Percentiles rank a stretch among this genome's conserved stretches.
phyloP scores from a whole-genome alignment of 2,113 vertebrate genomes.

The Podarcis muralis region DNA sequence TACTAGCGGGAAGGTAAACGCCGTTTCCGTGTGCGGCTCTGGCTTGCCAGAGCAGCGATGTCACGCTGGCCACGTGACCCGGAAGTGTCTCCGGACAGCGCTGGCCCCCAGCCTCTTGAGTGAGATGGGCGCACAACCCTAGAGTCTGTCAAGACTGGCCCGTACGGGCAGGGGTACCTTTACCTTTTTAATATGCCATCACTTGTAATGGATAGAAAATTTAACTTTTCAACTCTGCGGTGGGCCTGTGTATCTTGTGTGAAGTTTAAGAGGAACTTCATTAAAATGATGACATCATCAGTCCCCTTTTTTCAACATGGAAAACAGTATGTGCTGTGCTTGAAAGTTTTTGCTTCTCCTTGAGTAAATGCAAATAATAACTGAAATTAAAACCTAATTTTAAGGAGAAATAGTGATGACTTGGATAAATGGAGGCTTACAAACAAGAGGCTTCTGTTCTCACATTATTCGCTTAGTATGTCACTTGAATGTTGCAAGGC shows the following conservation, averaged over 20 bases:
- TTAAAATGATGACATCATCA: neutral
- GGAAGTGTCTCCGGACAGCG: too few species aligned
- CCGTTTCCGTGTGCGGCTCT: too few species aligned
- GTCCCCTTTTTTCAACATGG: neutral
- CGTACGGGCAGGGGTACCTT: too few species aligned
- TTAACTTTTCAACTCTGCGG: neutral
- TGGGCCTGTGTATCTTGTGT: neutral
- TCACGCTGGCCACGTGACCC: too few species aligned
- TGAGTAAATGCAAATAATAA: constrained; percentile 14
- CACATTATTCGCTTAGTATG: neutral
- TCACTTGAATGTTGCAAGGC: neutral
- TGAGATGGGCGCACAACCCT: too few species aligned
- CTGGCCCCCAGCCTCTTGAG: too few species aligned
- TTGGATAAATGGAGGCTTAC: constrained; percentile 11
- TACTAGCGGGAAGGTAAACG: too few species aligned
- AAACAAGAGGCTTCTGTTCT: neutral
- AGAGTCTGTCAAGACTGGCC: too few species aligned
- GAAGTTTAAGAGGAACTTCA: neutral
- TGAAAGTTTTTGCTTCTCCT: neutral
- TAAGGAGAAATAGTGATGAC: neutral
- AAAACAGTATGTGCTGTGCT: neutral
- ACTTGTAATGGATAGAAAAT: neutral
- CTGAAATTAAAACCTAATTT: constrained; percentile 32
- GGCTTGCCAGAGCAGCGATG: too few species aligned
- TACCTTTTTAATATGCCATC: neutral